Base-by-base conservation (phyloP, 1,140 invertebrate species). In the Drosophila paulistorum region DNA sequence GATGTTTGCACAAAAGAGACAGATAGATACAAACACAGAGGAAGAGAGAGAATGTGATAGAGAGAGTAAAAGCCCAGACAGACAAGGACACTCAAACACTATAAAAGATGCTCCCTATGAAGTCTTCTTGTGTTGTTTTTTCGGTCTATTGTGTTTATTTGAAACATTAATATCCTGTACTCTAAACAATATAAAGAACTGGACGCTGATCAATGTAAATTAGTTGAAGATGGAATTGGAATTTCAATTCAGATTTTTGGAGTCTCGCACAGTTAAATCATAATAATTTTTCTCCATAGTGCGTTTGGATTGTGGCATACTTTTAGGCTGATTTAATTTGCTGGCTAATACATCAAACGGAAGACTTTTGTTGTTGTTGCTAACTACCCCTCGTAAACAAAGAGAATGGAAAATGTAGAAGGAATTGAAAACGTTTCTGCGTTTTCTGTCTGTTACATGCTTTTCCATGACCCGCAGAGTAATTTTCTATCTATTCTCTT, bases 81-180 rank as follows among this genome's bases (percentile, higher is more conserved):
- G 30, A 30, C 45, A 51, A 65, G 64, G n/a, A 26, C 68, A 51
- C 45, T 51, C 20, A 20, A 20, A 17, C 45, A 9, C 45, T 14
- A 48, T 48, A 48, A 48, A 48, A 48, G 17, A 48, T 48, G 45
- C 45, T 51, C 2, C 11, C 17, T 51, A 51, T 23, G 17, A 51
- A 23, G 20, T 9, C 45, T 51, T 51, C 45, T 20, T 51, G 17
- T 51, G 45, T 23, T 11, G 17, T 23, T 51, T 7, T 51, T 23
- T 23, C 0, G 20, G 45, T 51, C 11, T 13, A 39, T 39, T 10
- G 11, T 39, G 37, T 39, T 39, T 11, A 13, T 39, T 39, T 11
- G 7, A 51, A 51, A 51, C 45, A 20, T 51, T 20, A 51, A 51
- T 51, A 20, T 51, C 45, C 45, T 51, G 20, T 10, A 51, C 2